Percentiles rank a stretch among this genome's conserved stretches.
These are phyloP conservation scores for Pangasianodon gigas DNA, from an alignment of 2,113 vertebrate genomes.

Conservation along the genomic window DNA sequence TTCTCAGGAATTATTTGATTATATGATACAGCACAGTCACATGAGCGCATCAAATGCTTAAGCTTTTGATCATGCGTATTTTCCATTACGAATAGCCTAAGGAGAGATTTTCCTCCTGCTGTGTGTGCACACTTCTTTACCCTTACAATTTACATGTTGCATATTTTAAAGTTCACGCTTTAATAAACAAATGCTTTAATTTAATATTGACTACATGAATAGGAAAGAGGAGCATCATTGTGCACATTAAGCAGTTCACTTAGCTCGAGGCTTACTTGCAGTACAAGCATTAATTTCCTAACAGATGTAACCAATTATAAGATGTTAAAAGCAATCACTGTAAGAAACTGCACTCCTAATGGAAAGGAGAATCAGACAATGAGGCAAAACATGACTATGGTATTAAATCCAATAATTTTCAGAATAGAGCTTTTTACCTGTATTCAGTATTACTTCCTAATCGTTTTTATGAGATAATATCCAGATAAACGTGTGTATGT, in stretches of 20 bases:
- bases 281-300: conserved; percentile 31
- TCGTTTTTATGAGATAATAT: not conserved
- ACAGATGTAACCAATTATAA: conserved; percentile 43
- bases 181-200: not conserved
- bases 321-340: conserved; percentile 41
- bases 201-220: not conserved
- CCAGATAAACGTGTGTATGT: not conserved
- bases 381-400: conserved; percentile 12
- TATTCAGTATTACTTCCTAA: conserved; percentile 12
- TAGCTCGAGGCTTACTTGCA: not conserved
- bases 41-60: not conserved
- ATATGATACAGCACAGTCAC: not conserved
- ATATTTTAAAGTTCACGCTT: not conserved
- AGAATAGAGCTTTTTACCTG: not conserved
- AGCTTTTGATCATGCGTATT: not conserved
- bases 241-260: conserved; percentile 2
- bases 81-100: not conserved
- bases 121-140: not conserved
- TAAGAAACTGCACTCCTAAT: conserved; percentile 18
- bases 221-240: conserved; percentile 25
- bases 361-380: not conserved
- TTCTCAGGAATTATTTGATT: not conserved
- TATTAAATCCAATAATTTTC: not conserved
- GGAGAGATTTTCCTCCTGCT: not conserved
- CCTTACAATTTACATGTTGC: not conserved